Conservation (phyloP, 2,888 invertebrate species). For the Hypomecis punctinalis region DNA sequence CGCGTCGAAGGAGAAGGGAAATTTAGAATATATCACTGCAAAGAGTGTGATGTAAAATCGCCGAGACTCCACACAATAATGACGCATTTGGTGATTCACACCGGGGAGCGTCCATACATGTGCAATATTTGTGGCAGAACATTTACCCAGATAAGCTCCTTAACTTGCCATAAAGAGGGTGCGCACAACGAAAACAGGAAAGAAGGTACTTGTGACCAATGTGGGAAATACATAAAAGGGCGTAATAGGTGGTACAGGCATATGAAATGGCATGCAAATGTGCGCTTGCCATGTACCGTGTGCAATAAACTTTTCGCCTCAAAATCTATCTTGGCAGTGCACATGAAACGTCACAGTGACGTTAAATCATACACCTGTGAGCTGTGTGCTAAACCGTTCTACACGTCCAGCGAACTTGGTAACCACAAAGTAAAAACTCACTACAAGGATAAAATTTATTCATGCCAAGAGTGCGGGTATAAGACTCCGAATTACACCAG, state of each 20-base stretch:
- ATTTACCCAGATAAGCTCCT: slow-evolving; percentile 64
- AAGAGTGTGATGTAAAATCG: slow-evolving; percentile 62
- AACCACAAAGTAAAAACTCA: slow-evolving; percentile 65
- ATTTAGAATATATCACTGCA: slow-evolving; percentile 43
- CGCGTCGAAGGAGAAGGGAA: slow-evolving; percentile 40
- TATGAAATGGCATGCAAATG: slow-evolving; percentile 53
- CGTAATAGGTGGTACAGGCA: slow-evolving; percentile 62
- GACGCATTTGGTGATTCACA: slow-evolving; percentile 62
- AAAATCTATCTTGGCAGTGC: slow-evolving; percentile 48
- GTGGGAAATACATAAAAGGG: slow-evolving; percentile 67
- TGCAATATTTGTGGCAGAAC: slow-evolving; percentile 62
- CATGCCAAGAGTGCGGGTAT: slow-evolving; percentile 66
- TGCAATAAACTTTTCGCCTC: slow-evolving; percentile 59
- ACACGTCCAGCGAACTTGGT: slow-evolving; percentile 61
- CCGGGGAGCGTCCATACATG: slow-evolving; percentile 62
- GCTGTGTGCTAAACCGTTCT: slow-evolving; percentile 66
- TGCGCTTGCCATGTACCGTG: slow-evolving; percentile 53
- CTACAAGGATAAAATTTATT: slow-evolving; percentile 49
- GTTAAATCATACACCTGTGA: slow-evolving; percentile 67
- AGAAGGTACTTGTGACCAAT: slow-evolving; percentile 66
- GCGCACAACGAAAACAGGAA: slow-evolving; percentile 57
- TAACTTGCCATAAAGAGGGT: slow-evolving; percentile 63
- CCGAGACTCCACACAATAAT: slow-evolving; percentile 60
- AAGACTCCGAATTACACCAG: slow-evolving; percentile 46
- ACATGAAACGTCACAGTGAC: slow-evolving; percentile 67